Conservation (phyloP, 92 coral and sea anemone species). For the Pocillopora grandis region DNA sequence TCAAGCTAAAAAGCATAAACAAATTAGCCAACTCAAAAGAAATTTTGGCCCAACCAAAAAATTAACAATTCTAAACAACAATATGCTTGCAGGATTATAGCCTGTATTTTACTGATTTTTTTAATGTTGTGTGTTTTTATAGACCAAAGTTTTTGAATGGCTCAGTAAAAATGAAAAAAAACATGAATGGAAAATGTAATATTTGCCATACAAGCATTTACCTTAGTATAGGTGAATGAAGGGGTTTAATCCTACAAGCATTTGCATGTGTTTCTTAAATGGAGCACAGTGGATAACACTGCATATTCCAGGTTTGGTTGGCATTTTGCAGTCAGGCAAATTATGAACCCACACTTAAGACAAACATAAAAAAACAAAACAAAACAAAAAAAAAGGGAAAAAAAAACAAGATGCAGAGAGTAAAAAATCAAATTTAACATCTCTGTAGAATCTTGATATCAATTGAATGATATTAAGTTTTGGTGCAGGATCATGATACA, state of each 20-base stretch:
- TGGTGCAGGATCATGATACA: not conserved
- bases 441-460: not conserved
- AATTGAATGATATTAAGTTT: not conserved
- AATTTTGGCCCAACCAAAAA: not conserved
- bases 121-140: not conserved
- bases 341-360: not conserved
- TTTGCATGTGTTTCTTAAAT: conserved; percentile 7
- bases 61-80: conserved; percentile 4
- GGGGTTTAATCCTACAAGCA: conserved; percentile 3
- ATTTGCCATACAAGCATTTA: no score
- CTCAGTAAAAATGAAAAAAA: not conserved
- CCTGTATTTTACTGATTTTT: not conserved
- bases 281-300: not conserved
- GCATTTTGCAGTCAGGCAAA: conserved; percentile 28
- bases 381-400: no score
- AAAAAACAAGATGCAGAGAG: not conserved
- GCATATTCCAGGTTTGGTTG: conserved; percentile 65
- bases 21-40: conserved; percentile 75
- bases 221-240: not conserved
- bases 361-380: no score
- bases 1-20: conserved; percentile 3
- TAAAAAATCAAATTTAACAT: not conserved
- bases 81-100: conserved; percentile 23
- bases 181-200: not conserved
- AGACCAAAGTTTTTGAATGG: not conserved